These are phyloP conservation scores for Peucedramus taeniatus DNA, from an alignment of 2,113 vertebrate genomes.

Conservation along the genomic window DNA sequence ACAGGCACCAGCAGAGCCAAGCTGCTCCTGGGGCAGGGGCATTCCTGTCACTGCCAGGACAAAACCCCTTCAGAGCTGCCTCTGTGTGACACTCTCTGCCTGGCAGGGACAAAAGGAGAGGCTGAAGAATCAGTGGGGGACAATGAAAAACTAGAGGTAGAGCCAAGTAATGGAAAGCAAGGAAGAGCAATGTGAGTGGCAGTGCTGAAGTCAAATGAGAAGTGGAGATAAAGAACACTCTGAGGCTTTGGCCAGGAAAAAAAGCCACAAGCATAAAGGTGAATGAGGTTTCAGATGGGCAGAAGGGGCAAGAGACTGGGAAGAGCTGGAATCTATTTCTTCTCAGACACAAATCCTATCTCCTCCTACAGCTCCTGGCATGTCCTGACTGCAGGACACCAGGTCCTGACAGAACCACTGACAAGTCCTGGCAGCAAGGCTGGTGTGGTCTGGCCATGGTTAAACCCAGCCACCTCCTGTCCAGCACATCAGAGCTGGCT, in stretches of 20 bases:
- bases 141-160: neutral
- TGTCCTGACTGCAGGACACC: neutral
- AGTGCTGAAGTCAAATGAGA: neutral
- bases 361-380: neutral
- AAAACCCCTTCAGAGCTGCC: neutral
- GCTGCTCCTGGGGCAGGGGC: neutral
- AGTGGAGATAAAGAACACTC: neutral
- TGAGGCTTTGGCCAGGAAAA: neutral
- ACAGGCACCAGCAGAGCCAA: neutral
- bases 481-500: neutral
- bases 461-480: neutral
- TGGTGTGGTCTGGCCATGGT: accelerated
- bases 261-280: neutral
- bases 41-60: neutral
- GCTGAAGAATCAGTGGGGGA: neutral
- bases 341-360: neutral
- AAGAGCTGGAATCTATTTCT: neutral
- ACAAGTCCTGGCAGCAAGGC: neutral
- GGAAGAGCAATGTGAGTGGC: neutral
- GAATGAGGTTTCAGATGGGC: neutral
- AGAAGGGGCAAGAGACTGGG: neutral
- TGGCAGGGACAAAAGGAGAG: neutral
- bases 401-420: neutral
- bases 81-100: neutral
- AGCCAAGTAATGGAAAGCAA: neutral